A percentile compares a stretch with the other conserved stretches of the same genome.
phyloP scores from a whole-genome alignment of 2,888 invertebrate genomes.

The Cheilosia grossa region DNA sequence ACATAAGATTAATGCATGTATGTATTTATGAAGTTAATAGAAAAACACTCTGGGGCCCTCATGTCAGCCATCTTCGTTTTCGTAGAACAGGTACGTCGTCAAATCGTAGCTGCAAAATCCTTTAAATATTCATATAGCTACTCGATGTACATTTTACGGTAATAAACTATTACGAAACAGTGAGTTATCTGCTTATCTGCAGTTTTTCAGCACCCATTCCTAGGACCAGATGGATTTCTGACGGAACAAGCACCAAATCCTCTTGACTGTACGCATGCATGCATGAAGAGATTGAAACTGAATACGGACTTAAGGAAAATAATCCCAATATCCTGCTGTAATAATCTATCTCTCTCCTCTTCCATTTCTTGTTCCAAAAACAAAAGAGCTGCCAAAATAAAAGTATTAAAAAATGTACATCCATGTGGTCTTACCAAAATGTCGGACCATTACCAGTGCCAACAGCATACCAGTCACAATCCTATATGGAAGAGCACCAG shows the following conservation, averaged over 20 bases:
- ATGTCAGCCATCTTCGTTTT: too few species aligned
- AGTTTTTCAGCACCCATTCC: not conserved
- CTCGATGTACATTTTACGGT: too few species aligned
- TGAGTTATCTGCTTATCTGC: not conserved
- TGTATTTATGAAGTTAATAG: too few species aligned
- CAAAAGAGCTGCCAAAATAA: too few species aligned
- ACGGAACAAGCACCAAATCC: not conserved
- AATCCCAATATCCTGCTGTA: not conserved
- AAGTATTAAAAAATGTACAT: not conserved
- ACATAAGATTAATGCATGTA: too few species aligned
- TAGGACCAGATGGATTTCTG: not conserved
- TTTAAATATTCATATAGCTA: too few species aligned
- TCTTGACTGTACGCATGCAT: not conserved
- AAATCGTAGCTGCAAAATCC: too few species aligned
- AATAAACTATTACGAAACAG: not conserved
- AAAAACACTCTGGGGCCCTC: too few species aligned
- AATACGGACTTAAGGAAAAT: not conserved
- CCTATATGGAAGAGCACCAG: not conserved
- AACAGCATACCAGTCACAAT: not conserved
- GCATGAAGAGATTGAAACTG: too few species aligned
- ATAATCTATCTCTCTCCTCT: conserved; percentile 1
- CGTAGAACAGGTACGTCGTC: too few species aligned
- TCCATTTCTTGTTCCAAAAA: not conserved
- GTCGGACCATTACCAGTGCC: conserved; percentile 21
- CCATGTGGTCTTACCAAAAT: conserved; percentile 40